Conservation (phyloP, 2,113 vertebrate genomes). For the Pelodiscus sinensis region DNA sequence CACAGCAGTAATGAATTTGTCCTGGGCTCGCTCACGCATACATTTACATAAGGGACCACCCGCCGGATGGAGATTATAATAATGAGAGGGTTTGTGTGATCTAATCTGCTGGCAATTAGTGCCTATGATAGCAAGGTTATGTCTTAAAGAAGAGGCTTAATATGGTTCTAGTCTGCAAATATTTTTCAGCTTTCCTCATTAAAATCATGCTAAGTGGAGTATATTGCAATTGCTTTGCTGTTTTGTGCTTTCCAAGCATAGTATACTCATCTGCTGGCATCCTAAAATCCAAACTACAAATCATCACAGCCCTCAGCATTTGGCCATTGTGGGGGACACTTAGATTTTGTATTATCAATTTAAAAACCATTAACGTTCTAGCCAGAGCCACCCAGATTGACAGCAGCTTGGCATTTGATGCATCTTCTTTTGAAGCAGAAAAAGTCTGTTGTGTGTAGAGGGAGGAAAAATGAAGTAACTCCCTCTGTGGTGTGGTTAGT, state of each 20-base stretch:
- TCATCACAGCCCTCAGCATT: neutral
- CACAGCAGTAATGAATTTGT: neutral
- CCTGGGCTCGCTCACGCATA: neutral
- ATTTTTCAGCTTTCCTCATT: neutral
- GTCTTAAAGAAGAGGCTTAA: neutral
- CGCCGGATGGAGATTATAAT: neutral
- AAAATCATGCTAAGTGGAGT: neutral
- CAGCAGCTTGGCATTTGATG: neutral
- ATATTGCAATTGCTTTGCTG: neutral
- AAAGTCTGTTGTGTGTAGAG: accelerated
- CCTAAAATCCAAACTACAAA: neutral
- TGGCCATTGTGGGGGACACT: neutral
- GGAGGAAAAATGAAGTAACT: neutral
- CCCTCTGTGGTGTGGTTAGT: too few species aligned
- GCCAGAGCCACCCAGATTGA: neutral
- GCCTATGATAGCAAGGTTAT: neutral
- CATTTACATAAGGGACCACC: neutral
- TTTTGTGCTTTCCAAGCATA: neutral
- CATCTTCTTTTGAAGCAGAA: neutral
- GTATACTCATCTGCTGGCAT: neutral
- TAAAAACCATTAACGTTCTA: neutral
- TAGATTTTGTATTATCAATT: neutral
- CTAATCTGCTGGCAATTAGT: neutral
- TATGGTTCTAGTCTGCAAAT: neutral
- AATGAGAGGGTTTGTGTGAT: neutral